A percentile compares a stretch with the other conserved stretches of the same genome.
These are phyloP conservation scores for Pseudomyrmex flavicornis DNA, from an alignment of 1,140 invertebrate species.

Conservation along the genomic window DNA sequence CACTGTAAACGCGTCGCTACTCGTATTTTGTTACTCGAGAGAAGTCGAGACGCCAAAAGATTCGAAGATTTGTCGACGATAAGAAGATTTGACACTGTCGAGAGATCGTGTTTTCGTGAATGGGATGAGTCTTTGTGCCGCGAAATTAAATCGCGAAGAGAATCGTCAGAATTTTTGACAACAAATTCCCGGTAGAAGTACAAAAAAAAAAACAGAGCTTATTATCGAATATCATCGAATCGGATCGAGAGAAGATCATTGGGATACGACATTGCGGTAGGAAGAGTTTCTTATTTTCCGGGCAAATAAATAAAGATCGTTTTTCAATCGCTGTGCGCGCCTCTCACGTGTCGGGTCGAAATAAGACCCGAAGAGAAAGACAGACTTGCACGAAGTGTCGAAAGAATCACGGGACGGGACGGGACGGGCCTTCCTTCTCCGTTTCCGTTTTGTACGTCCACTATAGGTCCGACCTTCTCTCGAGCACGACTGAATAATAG, in stretches of 20 bases:
- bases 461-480: slow-evolving; percentile 52
- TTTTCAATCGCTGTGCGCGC: slow-evolving; percentile 7
- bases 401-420: slow-evolving; percentile 14
- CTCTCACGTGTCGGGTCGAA: slow-evolving; percentile 11
- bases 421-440: background rate
- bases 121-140: too few species aligned
- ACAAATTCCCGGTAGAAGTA: background rate
- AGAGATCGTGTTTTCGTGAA: background rate
- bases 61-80: slow-evolving; percentile 28
- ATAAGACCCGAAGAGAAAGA: background rate
- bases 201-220: background rate
- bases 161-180: background rate
- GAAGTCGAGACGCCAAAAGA: background rate
- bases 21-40: slow-evolving; percentile 24
- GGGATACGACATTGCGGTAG: background rate
- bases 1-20: slow-evolving; percentile 29
- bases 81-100: background rate
- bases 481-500: slow-evolving; percentile 76
- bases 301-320: background rate
- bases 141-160: slow-evolving; percentile 22
- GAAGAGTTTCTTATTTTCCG: background rate
- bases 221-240: background rate
- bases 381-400: slow-evolving; percentile 8
- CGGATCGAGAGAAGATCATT: background rate
- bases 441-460: slow-evolving; percentile 12